These are phyloP conservation scores for Cladopsammia gracilis DNA, from an alignment of 64 coral and sea anemone genomes.

Conservation along the genomic window DNA sequence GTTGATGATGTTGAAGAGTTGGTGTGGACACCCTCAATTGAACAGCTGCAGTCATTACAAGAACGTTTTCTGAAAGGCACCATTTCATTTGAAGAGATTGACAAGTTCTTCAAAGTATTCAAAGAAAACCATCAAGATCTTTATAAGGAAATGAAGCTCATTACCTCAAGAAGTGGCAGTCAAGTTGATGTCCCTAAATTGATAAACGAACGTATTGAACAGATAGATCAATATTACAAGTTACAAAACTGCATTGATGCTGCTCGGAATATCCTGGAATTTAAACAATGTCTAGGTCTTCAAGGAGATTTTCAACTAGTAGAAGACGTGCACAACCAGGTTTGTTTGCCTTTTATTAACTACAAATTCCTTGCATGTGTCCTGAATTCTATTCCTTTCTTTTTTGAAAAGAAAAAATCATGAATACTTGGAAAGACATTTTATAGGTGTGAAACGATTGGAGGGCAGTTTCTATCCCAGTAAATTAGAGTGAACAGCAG, in stretches of 20 bases:
- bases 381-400: no score
- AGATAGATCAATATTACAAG: slow-evolving; percentile 34
- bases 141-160: slow-evolving; percentile 17
- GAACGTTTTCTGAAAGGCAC: not conserved
- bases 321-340: slow-evolving; percentile 53
- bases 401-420: no score
- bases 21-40: slow-evolving; percentile 43
- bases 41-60: slow-evolving; percentile 7
- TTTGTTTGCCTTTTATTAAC: not conserved
- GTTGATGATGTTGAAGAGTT: slow-evolving; percentile 46
- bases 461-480: no score
- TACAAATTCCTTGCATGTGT: no score
- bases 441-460: no score
- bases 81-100: slow-evolving; percentile 42
- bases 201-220: not conserved
- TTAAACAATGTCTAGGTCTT: slow-evolving; percentile 35
- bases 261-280: slow-evolving; percentile 46
- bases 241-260: slow-evolving; percentile 48
- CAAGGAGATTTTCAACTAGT: slow-evolving; percentile 43
- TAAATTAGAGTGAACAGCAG: no score
- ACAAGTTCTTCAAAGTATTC: slow-evolving; percentile 34
- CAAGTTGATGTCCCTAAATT: not conserved
- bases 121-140: slow-evolving; percentile 13
- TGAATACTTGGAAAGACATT: no score
- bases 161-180: not conserved